phyloP scores from a whole-genome alignment of 1,140 invertebrate genomes.

The Heliconius congener region DNA sequence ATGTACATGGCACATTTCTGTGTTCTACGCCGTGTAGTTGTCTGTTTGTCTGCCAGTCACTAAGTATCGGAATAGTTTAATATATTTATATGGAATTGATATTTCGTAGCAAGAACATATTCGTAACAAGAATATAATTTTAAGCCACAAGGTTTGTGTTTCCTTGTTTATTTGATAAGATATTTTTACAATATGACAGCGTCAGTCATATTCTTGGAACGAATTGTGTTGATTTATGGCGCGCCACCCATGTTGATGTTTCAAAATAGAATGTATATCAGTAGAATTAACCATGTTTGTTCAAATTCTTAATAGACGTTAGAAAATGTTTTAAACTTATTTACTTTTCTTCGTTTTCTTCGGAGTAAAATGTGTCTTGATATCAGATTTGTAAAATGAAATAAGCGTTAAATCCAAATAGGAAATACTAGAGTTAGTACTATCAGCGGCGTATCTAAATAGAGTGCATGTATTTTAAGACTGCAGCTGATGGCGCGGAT shows the following conservation, averaged over 20 bases:
- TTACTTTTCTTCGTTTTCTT: not conserved
- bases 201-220: slow-evolving; percentile 69
- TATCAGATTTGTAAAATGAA: slow-evolving; percentile 20
- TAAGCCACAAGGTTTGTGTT: too few relatives aligned
- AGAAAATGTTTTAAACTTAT: not conserved
- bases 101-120: not conserved
- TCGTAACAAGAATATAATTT: too few relatives aligned
- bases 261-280: slow-evolving; percentile 57
- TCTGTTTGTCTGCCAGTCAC: not conserved
- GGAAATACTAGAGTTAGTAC: slow-evolving; percentile 18
- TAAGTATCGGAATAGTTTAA: too few relatives aligned
- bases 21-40: too few relatives aligned
- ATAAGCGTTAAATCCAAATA: not conserved
- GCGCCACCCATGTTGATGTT: slow-evolving; percentile 65
- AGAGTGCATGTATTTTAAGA: slow-evolving; percentile 9
- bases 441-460: slow-evolving; percentile 22
- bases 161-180: too few relatives aligned
- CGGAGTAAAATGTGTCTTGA: not conserved
- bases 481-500: slow-evolving; percentile 10
- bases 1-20: not conserved
- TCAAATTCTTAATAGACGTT: not conserved
- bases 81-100: too few relatives aligned
- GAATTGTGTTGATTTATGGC: slow-evolving; percentile 76
- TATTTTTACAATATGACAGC: too few relatives aligned
- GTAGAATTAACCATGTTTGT: not conserved